Evolutionary conservation across 2,113 vertebrate genomes (phyloP).

Genomic region (Sylvietta virens): DNA sequence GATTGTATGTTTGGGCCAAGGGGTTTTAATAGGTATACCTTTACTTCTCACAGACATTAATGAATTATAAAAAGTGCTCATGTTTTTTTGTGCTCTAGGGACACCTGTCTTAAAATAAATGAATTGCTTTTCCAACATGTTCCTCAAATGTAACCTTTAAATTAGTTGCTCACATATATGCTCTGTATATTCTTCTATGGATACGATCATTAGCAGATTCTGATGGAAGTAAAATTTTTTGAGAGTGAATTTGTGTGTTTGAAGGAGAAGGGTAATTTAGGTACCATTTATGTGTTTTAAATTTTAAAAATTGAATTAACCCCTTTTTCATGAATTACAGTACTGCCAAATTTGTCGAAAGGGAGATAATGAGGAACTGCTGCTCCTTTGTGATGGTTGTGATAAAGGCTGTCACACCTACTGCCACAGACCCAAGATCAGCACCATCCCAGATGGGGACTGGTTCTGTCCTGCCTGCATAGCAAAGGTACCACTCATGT

Average conservation of each 20-base stretch:
- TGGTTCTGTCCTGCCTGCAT: constrained; percentile 99
- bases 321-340: constrained; percentile 71
- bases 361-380: constrained; percentile 96
- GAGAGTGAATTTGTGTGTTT: constrained; percentile 1
- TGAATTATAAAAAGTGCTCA: constrained; percentile 5
- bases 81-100: constrained; percentile 33
- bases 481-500: constrained; percentile 82
- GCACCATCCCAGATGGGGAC: constrained; percentile 93
- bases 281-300: background rate
- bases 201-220: background rate
- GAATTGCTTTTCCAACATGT: constrained; percentile 37
- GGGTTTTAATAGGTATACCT: constrained; percentile 1
- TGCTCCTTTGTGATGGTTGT: constrained; percentile 95
- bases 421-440: constrained; percentile 97
- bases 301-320: background rate
- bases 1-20: background rate
- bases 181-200: background rate
- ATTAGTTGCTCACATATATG: constrained; percentile 7
- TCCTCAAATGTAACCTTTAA: constrained; percentile 9
- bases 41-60: background rate
- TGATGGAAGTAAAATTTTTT: background rate
- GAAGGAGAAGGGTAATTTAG: background rate
- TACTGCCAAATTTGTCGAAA: constrained; percentile 98
- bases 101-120: constrained; percentile 4
- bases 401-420: constrained; percentile 99